Evolutionary conservation across 2,888 invertebrate species (phyloP).

Genomic region (Drosophila rubida): DNA sequence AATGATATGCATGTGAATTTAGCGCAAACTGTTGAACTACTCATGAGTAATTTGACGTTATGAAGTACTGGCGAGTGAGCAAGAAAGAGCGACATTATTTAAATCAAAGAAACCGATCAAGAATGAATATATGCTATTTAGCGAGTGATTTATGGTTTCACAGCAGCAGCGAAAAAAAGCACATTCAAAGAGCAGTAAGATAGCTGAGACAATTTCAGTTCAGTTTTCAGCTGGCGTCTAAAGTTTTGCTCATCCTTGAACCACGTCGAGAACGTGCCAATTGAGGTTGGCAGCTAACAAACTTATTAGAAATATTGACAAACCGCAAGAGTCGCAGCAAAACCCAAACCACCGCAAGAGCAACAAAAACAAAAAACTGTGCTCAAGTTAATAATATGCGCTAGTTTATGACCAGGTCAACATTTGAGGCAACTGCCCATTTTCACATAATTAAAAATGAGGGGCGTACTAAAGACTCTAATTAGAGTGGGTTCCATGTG

Average conservation of each 20-base stretch:
- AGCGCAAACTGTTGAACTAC: conserved; percentile 25
- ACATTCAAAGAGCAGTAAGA: conserved; percentile 16
- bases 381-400: conserved; percentile 46
- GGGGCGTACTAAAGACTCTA: conserved; percentile 75
- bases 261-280: conserved; percentile 72
- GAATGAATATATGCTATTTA: conserved; percentile 39
- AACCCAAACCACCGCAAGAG: conserved; percentile 55
- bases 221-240: conserved; percentile 17
- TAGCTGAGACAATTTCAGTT: conserved; percentile 33
- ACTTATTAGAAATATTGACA: conserved; percentile 64
- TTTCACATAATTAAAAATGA: conserved; percentile 70
- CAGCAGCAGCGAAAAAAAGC: conserved; percentile 33
- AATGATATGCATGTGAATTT: conserved; percentile 22
- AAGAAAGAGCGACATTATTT: conserved; percentile 8
- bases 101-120: conserved; percentile 55
- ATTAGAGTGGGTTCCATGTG: conserved; percentile 55
- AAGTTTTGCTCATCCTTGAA: conserved; percentile 65
- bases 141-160: conserved; percentile 41
- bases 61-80: conserved; percentile 18
- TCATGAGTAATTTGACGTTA: conserved; percentile 24
- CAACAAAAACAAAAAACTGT: conserved; percentile 38
- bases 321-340: conserved; percentile 60
- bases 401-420: conserved; percentile 57
- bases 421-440: conserved; percentile 36
- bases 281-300: conserved; percentile 67